Evolutionary conservation across 2,797 vertebrate genomes (phyloP).

Genomic region (Sebastes miniatus): DNA sequence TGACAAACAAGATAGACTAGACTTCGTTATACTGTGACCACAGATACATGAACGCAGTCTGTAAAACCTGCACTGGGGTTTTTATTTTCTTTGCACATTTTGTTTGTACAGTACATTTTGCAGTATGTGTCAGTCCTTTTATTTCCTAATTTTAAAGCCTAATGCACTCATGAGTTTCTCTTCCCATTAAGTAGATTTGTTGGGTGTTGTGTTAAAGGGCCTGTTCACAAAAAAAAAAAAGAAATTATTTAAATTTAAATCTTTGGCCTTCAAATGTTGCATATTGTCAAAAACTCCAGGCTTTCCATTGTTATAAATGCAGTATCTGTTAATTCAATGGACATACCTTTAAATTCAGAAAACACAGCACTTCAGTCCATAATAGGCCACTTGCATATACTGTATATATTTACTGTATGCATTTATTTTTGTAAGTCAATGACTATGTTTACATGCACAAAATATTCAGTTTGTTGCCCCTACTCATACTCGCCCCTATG

Average conservation of each 20-base stretch:
- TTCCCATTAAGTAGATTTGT: background rate
- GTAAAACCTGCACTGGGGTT: background rate
- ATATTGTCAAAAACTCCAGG: background rate
- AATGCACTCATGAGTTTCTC: background rate
- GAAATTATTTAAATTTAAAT: too few species aligned
- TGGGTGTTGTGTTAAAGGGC: background rate
- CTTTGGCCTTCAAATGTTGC: background rate
- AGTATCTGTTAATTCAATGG: background rate
- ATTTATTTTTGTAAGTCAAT: background rate
- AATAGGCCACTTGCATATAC: background rate
- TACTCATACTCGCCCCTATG: too few species aligned
- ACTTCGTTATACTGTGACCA: background rate
- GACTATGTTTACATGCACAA: too few species aligned
- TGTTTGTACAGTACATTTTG: background rate
- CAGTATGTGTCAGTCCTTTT: background rate
- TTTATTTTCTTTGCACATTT: slow-evolving; percentile 25
- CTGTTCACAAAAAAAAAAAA: background rate
- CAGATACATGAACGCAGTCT: background rate
- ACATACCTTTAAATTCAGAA: background rate
- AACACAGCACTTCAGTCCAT: background rate
- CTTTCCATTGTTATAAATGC: background rate
- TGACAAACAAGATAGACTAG: background rate
- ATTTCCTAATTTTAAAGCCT: background rate
- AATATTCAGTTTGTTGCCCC: too few species aligned
- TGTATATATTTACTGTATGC: background rate